A percentile compares a stretch with the other conserved stretches of the same genome.
Conservation (phyloP, 2,797 vertebrate genomes). For the Pagetopsis macropterus region DNA sequence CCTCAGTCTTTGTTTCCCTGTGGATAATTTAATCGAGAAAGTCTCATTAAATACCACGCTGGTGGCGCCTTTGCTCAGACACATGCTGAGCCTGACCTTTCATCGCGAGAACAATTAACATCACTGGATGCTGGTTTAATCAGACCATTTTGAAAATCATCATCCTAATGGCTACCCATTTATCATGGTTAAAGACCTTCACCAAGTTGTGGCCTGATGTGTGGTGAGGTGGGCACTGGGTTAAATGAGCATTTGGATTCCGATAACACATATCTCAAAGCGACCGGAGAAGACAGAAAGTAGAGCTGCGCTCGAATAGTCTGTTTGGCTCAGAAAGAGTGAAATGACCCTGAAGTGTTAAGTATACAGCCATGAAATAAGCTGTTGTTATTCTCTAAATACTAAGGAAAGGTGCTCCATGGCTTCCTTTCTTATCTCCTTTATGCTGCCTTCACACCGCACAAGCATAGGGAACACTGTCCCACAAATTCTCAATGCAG, state of each 20-base stretch:
- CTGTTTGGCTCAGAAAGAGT: too few species aligned
- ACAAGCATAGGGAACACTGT: too few species aligned
- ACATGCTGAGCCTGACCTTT: slow-evolving; percentile 71
- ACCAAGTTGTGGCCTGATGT: background rate
- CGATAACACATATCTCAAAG: slow-evolving; percentile 3
- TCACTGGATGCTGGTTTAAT: slow-evolving; percentile 66
- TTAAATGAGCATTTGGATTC: slow-evolving; percentile 33
- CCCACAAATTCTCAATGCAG: too few species aligned
- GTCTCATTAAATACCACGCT: slow-evolving; percentile 65
- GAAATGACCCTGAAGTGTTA: too few species aligned
- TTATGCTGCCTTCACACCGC: too few species aligned
- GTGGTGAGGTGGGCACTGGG: background rate
- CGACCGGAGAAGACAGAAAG: background rate
- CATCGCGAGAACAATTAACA: slow-evolving; percentile 71
- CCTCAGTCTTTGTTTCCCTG: slow-evolving; percentile 60
- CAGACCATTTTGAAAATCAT: slow-evolving; percentile 62
- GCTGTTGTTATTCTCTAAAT: too few species aligned
- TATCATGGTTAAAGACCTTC: slow-evolving; percentile 53
- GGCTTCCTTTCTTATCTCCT: too few species aligned
- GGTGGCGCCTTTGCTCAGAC: slow-evolving; percentile 37
- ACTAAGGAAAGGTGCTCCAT: too few species aligned
- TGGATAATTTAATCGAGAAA: slow-evolving; percentile 71
- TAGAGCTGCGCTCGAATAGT: background rate
- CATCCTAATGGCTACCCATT: slow-evolving; percentile 59
- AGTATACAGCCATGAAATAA: too few species aligned